These are phyloP conservation scores for Orchesellides sinensis DNA, from an alignment of 2,888 invertebrate genomes.

Conservation along the genomic window DNA sequence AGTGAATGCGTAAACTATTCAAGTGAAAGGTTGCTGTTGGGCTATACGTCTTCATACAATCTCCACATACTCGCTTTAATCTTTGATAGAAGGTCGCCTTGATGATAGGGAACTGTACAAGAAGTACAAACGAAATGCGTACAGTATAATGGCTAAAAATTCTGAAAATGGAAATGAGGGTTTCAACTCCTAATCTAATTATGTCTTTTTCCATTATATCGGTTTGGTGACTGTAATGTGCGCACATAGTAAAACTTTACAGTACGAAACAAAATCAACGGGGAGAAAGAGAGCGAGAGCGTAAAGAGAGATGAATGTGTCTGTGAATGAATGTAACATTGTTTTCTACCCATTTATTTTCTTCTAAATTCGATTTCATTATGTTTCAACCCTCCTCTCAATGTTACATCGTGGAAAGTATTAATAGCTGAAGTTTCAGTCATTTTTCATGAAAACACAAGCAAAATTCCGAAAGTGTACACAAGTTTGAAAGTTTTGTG, in stretches of 20 bases:
- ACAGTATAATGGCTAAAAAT: constrained; percentile 16
- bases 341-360: constrained; percentile 50
- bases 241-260: constrained; percentile 10
- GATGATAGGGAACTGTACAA: not conserved
- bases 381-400: constrained; percentile 32
- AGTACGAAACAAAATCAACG: constrained; percentile 36
- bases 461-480: not conserved
- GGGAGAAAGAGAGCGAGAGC: not conserved
- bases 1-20: constrained; percentile 57
- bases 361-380: constrained; percentile 30
- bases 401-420: constrained; percentile 6
- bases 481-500: constrained; percentile 33
- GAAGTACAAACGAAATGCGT: not conserved
- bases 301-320: not conserved
- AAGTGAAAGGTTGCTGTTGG: constrained; percentile 55
- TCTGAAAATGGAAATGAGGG: constrained; percentile 59
- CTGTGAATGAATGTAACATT: not conserved
- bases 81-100: constrained; percentile 50
- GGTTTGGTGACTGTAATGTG: constrained; percentile 51
- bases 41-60: constrained; percentile 53
- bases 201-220: constrained; percentile 59
- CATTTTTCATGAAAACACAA: constrained; percentile 22
- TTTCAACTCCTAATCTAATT: constrained; percentile 59
- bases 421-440: constrained; percentile 56
- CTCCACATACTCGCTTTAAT: constrained; percentile 51